Conservation (phyloP, 1,140 invertebrate species). For the Trachymyrmex septentrionalis region DNA sequence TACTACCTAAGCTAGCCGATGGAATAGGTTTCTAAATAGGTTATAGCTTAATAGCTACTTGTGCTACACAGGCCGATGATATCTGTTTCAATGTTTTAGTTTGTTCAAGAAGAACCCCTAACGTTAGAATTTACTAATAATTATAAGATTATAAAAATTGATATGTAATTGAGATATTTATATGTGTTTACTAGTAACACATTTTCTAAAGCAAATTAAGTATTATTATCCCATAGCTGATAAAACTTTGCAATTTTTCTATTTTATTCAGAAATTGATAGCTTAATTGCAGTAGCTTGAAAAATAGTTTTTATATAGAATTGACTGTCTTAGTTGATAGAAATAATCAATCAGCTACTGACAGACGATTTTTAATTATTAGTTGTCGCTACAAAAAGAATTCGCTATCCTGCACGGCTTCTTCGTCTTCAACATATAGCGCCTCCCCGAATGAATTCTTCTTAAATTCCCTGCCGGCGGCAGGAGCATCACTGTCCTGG, state of each 20-base stretch:
- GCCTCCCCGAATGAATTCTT: conserved; percentile 66
- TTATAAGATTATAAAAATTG: not conserved
- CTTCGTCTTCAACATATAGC: conserved; percentile 51
- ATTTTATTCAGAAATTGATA: not conserved
- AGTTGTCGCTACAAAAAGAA: conserved; percentile 52
- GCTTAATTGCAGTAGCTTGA: conserved; percentile 4
- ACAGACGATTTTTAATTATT: conserved; percentile 68
- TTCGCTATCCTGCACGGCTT: conserved; percentile 52
- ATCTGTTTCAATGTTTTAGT: conserved; percentile 1
- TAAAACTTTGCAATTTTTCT: conserved; percentile 4
- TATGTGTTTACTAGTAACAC: not conserved
- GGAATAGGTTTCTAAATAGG: conserved; percentile 18
- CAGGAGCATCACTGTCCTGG: conserved; percentile 79
- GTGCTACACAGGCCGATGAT: not conserved
- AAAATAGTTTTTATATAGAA: not conserved
- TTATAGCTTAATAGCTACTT: conserved; percentile 36
- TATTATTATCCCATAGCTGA: not conserved
- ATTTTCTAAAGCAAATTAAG: conserved; percentile 12
- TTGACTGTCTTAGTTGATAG: not conserved
- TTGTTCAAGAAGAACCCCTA: not conserved
- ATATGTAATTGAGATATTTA: not conserved
- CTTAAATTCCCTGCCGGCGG: conserved; percentile 66
- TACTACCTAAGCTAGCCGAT: not conserved
- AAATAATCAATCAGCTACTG: conserved; percentile 33
- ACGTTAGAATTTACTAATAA: not conserved